These are phyloP conservation scores for Serranus cabrilla DNA, from an alignment of 2,797 vertebrate genomes.

Conservation along the genomic window DNA sequence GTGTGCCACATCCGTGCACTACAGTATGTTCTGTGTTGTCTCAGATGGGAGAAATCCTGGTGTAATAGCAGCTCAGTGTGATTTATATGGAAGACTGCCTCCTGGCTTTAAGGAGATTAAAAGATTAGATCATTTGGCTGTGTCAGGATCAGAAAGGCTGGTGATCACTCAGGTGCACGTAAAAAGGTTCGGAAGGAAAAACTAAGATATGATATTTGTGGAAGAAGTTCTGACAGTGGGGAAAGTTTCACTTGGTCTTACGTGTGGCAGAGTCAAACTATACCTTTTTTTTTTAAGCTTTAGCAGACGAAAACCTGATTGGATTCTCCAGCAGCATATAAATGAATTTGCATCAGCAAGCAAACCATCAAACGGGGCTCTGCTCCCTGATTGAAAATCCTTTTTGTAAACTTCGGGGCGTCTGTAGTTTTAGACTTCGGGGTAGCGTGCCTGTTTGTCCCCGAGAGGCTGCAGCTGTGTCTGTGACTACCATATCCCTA, in stretches of 20 bases:
- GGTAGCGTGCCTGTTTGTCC: background rate
- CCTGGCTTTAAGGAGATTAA: constrained; percentile 66
- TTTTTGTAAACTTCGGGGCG: constrained; percentile 10
- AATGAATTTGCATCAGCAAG: constrained; percentile 45
- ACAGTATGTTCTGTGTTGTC: constrained; percentile 17
- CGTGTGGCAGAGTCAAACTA: constrained; percentile 18
- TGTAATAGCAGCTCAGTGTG: constrained; percentile 53
- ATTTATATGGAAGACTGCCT: constrained; percentile 50
- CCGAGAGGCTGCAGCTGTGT: constrained; percentile 1
- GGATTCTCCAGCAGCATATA: constrained; percentile 23
- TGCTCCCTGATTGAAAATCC: constrained; percentile 14
- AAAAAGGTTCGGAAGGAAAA: constrained; percentile 15
- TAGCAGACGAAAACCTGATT: constrained; percentile 10
- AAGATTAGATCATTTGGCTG: constrained; percentile 61
- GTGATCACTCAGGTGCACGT: constrained; percentile 62
- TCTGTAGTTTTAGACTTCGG: constrained; percentile 8
- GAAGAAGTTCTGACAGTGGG: constrained; percentile 10
- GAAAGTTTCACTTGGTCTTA: constrained; percentile 37
- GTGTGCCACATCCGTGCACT: background rate
- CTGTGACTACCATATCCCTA: background rate
- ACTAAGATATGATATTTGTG: constrained; percentile 21
- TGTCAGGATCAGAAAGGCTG: constrained; percentile 45
- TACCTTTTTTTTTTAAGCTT: constrained; percentile 2
- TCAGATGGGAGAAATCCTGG: constrained; percentile 31
- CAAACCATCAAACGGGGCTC: constrained; percentile 15